Percentiles rank a stretch among this genome's conserved stretches.
Evolutionary conservation across 2,797 vertebrate genomes (phyloP).

Genomic region (Chiropotes sagulatus): DNA sequence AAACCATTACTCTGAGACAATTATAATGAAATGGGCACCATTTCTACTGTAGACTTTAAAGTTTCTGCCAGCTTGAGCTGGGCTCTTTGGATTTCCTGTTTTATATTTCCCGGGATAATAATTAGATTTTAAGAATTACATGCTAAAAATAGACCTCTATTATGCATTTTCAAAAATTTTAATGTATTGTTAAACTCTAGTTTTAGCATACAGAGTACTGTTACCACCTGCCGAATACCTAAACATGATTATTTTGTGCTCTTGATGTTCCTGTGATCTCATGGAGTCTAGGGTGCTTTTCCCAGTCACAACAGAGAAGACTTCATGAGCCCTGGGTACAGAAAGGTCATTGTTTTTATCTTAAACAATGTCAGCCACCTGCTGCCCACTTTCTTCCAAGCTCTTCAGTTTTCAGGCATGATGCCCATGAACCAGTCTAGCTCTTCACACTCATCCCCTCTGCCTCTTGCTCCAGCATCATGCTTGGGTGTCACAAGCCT

Average conservation of each 20-base stretch:
- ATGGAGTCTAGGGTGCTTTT: not conserved
- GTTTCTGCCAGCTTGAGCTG: not conserved
- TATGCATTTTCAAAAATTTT: not conserved
- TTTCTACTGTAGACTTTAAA: not conserved
- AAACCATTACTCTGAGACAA: not conserved
- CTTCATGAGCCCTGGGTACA: not conserved
- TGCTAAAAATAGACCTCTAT: not conserved
- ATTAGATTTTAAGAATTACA: not conserved
- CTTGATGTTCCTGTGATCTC: not conserved
- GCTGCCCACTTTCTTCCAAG: not conserved
- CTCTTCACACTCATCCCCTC: not conserved
- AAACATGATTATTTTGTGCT: not conserved
- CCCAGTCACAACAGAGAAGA: not conserved
- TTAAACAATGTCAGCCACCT: not conserved
- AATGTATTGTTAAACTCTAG: not conserved
- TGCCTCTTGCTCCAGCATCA: accelerated
- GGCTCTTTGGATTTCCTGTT: not conserved
- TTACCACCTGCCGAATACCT: not conserved
- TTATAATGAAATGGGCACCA: not conserved
- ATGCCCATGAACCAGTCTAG: not conserved
- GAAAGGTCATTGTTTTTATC: not conserved
- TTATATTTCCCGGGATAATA: not conserved
- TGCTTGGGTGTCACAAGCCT: not conserved
- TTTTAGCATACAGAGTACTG: not conserved
- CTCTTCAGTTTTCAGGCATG: not conserved